phyloP scores from a whole-genome alignment of 1,140 invertebrate species.

The Zaprionus ghesquierei region DNA sequence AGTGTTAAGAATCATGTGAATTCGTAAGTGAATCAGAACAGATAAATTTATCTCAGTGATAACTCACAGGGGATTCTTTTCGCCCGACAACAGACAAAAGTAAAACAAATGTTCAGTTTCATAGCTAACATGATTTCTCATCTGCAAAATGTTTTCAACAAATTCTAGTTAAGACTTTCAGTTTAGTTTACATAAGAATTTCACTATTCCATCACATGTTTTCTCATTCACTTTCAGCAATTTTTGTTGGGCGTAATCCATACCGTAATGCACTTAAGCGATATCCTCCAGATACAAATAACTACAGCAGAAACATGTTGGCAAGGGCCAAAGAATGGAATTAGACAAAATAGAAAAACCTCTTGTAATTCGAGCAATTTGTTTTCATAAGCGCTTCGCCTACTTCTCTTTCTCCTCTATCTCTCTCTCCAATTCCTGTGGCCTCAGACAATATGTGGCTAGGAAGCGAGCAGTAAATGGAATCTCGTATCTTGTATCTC shows the following conservation, averaged over 20 bases:
- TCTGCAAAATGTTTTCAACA: not conserved
- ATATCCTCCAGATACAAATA: constrained; percentile 35
- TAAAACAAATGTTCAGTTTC: not conserved
- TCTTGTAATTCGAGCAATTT: constrained; percentile 76
- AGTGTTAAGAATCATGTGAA: not conserved
- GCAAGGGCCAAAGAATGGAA: constrained; percentile 12
- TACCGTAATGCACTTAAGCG: constrained; percentile 39
- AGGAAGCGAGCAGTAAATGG: constrained; percentile 51
- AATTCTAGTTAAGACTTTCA: not conserved
- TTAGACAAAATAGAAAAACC: constrained; percentile 21
- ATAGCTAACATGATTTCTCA: not conserved
- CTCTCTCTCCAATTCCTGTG: not conserved
- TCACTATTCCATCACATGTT: not conserved
- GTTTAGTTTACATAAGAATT: not conserved
- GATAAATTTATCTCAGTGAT: not conserved
- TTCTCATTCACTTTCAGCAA: not conserved
- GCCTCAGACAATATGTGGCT: constrained; percentile 60
- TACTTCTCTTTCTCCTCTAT: not conserved
- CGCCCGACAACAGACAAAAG: not conserved
- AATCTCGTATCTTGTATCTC: constrained; percentile 63
- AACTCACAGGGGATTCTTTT: not conserved
- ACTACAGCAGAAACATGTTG: constrained; percentile 17
- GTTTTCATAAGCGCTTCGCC: constrained; percentile 64
- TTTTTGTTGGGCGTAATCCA: constrained; percentile 32
- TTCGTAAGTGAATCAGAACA: constrained; percentile 14